A percentile compares a stretch with the other conserved stretches of the same genome.
These are phyloP conservation scores for Hypomesus transpacificus DNA, from an alignment of 2,113 vertebrate species.

Conservation along the genomic window DNA sequence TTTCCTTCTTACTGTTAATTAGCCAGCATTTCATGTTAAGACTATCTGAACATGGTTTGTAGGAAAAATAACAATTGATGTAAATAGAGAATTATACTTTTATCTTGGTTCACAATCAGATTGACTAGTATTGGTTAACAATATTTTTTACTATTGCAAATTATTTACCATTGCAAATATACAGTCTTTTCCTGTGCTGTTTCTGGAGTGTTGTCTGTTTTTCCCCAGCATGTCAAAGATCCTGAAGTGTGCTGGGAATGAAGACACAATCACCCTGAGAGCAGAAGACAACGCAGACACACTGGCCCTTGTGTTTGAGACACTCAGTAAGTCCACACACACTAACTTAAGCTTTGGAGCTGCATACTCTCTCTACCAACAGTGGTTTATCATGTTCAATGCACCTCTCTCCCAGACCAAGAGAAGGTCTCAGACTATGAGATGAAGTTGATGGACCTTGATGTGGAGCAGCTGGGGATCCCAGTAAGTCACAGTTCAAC, in stretches of 20 bases:
- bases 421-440: conserved; percentile 98
- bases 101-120: too few relatives aligned
- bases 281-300: conserved; percentile 96
- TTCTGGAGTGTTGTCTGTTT: neutral
- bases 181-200: neutral
- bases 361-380: neutral
- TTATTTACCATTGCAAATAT: too few relatives aligned
- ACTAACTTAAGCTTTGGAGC: neutral
- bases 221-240: conserved; percentile 93
- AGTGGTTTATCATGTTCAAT: neutral
- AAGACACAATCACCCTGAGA: conserved; percentile 93
- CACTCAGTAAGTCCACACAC: conserved; percentile 84
- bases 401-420: conserved; percentile 75
- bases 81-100: too few relatives aligned
- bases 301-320: conserved; percentile 89
- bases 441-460: conserved; percentile 98
- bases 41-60: neutral
- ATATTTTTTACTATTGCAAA: too few relatives aligned
- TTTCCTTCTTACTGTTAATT: too few relatives aligned
- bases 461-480: conserved; percentile 96
- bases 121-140: too few relatives aligned
- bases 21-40: too few relatives aligned
- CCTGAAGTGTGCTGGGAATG: conserved; percentile 93
- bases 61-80: too few relatives aligned
- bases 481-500: conserved; percentile 75